Conservation (phyloP, 2,797 vertebrate species). For the Enteromius viviparus region DNA sequence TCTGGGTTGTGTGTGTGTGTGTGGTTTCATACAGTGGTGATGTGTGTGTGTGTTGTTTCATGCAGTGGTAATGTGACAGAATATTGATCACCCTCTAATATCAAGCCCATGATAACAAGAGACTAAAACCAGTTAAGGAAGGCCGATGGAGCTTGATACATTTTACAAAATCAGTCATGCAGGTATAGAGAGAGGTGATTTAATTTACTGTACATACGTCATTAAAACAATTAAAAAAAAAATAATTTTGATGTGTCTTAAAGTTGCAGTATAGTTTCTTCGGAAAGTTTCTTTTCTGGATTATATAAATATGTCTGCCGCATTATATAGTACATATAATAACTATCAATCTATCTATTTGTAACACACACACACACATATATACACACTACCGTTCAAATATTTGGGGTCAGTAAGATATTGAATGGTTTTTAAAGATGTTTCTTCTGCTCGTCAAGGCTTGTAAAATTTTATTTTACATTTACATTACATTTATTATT, state of each 20-base stretch:
- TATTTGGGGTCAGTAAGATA: too few relatives aligned
- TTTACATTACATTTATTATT: too few relatives aligned
- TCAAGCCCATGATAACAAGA: background rate
- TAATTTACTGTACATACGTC: background rate
- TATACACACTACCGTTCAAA: too few relatives aligned
- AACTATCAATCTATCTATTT: too few relatives aligned
- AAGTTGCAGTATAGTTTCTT: background rate
- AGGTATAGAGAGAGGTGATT: background rate
- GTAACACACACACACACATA: too few relatives aligned
- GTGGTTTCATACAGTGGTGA: background rate
- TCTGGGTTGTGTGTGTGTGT: constrained; percentile 71
- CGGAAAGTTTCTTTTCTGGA: background rate
- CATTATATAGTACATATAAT: background rate
- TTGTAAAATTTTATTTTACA: too few relatives aligned
- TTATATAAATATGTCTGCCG: background rate
- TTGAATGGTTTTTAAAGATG: too few relatives aligned
- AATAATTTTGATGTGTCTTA: background rate
- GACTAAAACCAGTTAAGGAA: background rate
- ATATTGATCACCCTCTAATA: constrained; percentile 13
- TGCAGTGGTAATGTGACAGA: background rate
- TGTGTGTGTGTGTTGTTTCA: constrained; percentile 60
- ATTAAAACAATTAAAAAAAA: background rate
- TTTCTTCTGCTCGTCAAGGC: too few relatives aligned
- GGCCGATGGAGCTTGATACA: too few relatives aligned
- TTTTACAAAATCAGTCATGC: background rate